Percentiles rank a stretch among this genome's conserved stretches.
These are phyloP conservation scores for Rhynchonycteris naso DNA, from an alignment of 2,797 vertebrate species.

Conservation along the genomic window DNA sequence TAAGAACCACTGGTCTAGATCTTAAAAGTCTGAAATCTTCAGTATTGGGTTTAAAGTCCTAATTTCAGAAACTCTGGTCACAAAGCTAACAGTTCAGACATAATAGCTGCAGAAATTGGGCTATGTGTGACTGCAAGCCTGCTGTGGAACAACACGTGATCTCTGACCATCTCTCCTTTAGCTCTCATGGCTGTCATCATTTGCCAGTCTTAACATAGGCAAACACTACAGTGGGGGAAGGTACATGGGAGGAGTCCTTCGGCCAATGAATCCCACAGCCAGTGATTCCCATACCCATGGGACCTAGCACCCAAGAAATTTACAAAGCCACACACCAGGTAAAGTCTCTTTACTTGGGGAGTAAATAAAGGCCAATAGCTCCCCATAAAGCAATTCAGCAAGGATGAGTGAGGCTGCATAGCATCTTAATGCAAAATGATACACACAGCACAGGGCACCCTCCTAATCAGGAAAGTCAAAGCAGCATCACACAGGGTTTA, in stretches of 20 bases:
- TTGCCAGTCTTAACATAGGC: not conserved
- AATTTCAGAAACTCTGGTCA: not conserved
- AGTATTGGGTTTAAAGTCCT: not conserved
- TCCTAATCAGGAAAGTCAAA: not conserved
- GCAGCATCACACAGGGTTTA: not conserved
- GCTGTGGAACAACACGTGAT: fast-evolving
- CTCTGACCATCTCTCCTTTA: not conserved
- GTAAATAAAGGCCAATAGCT: constrained; percentile 20
- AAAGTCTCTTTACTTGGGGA: not conserved
- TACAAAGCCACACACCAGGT: not conserved
- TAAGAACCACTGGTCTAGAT: too few relatives aligned
- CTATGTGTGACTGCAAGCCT: not conserved
- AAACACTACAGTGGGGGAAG: not conserved
- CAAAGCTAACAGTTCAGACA: not conserved
- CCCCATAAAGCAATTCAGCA: constrained; percentile 9
- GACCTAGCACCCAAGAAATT: not conserved
- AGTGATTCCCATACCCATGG: not conserved
- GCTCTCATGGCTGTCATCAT: not conserved
- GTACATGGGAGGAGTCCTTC: not conserved
- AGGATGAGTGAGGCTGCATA: not conserved
- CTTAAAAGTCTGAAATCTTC: not conserved
- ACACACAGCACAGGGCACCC: not conserved
- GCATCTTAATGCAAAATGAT: not conserved
- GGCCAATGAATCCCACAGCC: not conserved
- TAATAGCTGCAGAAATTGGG: not conserved